Percentiles rank a stretch among this genome's conserved stretches.
phyloP scores from a whole-genome alignment of 2,113 vertebrate species.

The Odocoileus virginianus region DNA sequence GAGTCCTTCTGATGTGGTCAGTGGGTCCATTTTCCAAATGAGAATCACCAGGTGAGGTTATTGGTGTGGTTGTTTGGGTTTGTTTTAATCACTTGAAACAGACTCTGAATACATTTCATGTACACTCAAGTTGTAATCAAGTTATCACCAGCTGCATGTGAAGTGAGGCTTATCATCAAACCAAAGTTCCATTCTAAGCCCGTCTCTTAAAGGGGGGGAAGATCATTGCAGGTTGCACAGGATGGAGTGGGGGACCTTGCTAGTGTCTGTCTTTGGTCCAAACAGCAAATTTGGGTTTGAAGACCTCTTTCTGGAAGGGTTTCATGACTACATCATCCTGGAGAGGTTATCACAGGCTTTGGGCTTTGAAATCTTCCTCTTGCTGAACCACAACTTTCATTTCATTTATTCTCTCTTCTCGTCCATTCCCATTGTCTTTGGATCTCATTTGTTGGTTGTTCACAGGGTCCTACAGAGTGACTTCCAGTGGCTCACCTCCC shows the following conservation, averaged over 20 bases:
- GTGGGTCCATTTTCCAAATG: neutral
- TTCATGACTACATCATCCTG: neutral
- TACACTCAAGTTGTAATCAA: neutral
- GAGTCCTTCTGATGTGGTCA: neutral
- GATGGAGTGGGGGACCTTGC: no score
- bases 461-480: neutral
- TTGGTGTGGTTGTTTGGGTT: no score
- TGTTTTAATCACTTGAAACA: neutral
- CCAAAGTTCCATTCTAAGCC: neutral
- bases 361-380: neutral
- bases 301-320: neutral
- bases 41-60: neutral
- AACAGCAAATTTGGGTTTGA: neutral
- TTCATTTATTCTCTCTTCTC: neutral
- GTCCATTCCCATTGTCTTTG: neutral
- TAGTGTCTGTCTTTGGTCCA: fast-evolving
- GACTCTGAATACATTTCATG: neutral
- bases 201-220: no score
- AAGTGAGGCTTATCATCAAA: neutral
- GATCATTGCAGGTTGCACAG: no score
- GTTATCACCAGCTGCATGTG: neutral
- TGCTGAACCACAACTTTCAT: neutral
- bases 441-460: neutral
- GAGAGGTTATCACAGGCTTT: neutral
- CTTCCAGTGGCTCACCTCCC: neutral